phyloP scores from a whole-genome alignment of 2,113 vertebrate species.

The sheep (Ovis aries) region ARS-UI_Ramb_v3.0 NC_056065.1:19520001-19520500 shows the following conservation, averaged over 20 bases:
- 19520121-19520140: conserved; percentile 95
- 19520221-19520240: conserved; percentile 89
- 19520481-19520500: conserved; percentile 73
- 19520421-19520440: conserved; percentile 86
- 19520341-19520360: conserved; percentile 99
- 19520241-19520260: conserved; percentile 99
- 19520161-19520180: conserved; percentile 81
- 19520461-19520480: conserved; percentile 74
- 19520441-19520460: conserved; percentile 77
- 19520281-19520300: conserved; percentile 90
- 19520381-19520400: conserved; percentile 87
- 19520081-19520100: conserved; percentile 86
- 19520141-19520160: conserved; percentile 99
- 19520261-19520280: conserved; percentile 90
- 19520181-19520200: conserved; percentile 86
- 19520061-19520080: conserved; percentile 86
- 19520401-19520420: conserved; percentile 92
- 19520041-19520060: conserved; percentile 89
- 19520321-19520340: conserved; percentile 99
- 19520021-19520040: conserved; percentile 81
- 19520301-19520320: conserved; percentile 92
- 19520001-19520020: conserved; percentile 78
- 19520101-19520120: conserved; percentile 85
- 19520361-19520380: conserved; percentile 85
- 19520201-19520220: conserved; percentile 97